Percentiles rank a stretch among this genome's conserved stretches.
Evolutionary conservation across 2,888 invertebrate species (phyloP).

Genomic region (Seira musarum): DNA sequence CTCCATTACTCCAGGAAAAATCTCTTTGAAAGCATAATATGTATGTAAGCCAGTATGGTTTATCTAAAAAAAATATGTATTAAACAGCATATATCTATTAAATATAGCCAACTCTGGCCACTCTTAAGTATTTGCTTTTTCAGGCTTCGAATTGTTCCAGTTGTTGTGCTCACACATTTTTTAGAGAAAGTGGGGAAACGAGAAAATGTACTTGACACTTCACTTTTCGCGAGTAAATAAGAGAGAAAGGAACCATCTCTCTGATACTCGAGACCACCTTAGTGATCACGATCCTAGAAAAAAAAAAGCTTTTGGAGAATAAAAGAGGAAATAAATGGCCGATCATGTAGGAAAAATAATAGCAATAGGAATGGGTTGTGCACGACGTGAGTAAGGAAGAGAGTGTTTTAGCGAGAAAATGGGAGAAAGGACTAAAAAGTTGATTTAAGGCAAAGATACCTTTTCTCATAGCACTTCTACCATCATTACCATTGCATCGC

Average conservation of each 20-base stretch:
- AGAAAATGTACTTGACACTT: slow-evolving; percentile 5
- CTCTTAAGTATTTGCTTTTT: too few relatives aligned
- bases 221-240: background rate
- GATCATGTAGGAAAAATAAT: slow-evolving; percentile 4
- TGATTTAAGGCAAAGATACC: background rate
- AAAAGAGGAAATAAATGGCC: slow-evolving; percentile 6
- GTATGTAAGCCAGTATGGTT: too few relatives aligned
- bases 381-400: background rate
- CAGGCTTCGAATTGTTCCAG: too few relatives aligned
- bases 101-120: too few relatives aligned
- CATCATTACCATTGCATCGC: background rate
- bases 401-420: background rate
- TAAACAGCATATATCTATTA: too few relatives aligned
- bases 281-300: background rate
- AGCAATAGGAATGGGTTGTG: background rate
- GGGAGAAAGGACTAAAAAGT: background rate
- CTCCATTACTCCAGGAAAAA: too few relatives aligned
- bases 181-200: background rate
- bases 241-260: background rate
- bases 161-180: too few relatives aligned
- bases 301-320: background rate
- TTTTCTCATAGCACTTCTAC: background rate
- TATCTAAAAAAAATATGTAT: too few relatives aligned
- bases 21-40: too few relatives aligned
- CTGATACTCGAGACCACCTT: slow-evolving; percentile 4